These are phyloP conservation scores for Hypsopygia costalis DNA, from an alignment of 2,888 invertebrate species.

Conservation along the genomic window DNA sequence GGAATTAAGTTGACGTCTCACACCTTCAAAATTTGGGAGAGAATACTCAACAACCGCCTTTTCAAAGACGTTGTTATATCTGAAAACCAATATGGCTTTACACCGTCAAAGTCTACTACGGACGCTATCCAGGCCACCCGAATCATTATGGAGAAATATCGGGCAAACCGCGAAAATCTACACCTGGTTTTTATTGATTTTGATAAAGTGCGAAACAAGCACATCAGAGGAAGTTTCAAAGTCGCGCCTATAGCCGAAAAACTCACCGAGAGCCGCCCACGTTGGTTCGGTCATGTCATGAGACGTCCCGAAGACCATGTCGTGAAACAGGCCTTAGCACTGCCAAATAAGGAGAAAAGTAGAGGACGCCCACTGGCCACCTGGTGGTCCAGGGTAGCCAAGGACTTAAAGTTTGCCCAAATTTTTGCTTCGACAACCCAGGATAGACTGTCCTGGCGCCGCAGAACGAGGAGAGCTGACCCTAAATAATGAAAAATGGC, in stretches of 20 bases:
- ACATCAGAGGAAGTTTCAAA: background rate
- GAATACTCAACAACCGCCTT: conserved; percentile 4
- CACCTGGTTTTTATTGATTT: conserved; percentile 16
- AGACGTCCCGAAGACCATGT: conserved; percentile 1
- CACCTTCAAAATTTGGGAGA: conserved; percentile 14
- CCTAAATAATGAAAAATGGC: conserved; percentile 4
- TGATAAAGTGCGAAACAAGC: background rate
- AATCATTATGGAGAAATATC: conserved; percentile 13
- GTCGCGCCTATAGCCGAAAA: background rate
- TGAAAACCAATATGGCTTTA: conserved; percentile 9
- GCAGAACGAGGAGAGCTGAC: conserved; percentile 3
- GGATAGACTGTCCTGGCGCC: conserved; percentile 6
- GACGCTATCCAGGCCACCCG: conserved; percentile 12
- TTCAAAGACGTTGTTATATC: background rate
- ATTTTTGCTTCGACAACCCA: conserved; percentile 1
- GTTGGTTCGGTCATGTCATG: conserved; percentile 1
- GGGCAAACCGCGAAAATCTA: conserved; percentile 10
- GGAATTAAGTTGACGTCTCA: conserved; percentile 15
- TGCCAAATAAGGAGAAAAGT: background rate
- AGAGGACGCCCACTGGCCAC: conserved; percentile 1
- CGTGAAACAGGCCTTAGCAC: conserved; percentile 2
- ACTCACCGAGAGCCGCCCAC: background rate
- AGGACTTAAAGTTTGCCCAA: conserved; percentile 6
- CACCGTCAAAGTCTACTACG: conserved; percentile 8
- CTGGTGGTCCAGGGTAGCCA: conserved; percentile 3